These are phyloP conservation scores for Cosmia trapezina DNA, from an alignment of 2,888 invertebrate species.

Conservation along the genomic window DNA sequence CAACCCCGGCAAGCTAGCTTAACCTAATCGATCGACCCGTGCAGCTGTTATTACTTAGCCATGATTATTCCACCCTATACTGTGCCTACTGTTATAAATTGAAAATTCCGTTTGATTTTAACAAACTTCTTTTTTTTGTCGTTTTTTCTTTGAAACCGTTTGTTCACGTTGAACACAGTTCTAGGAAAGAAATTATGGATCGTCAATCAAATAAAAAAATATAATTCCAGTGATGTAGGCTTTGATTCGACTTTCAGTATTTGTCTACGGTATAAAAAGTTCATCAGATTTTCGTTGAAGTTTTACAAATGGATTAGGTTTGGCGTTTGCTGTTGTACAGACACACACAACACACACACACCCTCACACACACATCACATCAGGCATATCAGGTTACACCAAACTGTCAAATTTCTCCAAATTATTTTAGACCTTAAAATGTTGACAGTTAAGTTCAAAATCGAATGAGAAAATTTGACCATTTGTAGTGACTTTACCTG, in stretches of 20 bases:
- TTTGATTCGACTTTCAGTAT: neutral
- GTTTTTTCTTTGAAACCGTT: neutral
- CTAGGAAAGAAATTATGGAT: neutral
- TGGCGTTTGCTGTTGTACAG: neutral
- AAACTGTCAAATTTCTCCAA: no score
- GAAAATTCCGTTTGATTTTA: slow-evolving; percentile 68
- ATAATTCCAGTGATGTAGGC: neutral
- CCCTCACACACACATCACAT: no score
- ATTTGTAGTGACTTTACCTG: no score
- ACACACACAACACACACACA: no score
- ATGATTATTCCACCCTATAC: slow-evolving; percentile 14
- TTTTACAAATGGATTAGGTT: neutral
- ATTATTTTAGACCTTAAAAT: no score
- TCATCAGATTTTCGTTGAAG: neutral
- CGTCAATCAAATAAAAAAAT: neutral
- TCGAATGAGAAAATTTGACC: no score
- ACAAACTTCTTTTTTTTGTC: slow-evolving; percentile 34
- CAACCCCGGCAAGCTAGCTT: no score
- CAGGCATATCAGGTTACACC: no score
- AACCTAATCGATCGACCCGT: no score
- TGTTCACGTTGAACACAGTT: neutral
- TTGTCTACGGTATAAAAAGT: no score
- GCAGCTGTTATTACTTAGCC: no score
- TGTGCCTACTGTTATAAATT: slow-evolving; percentile 5
- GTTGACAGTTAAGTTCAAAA: no score